A percentile compares a stretch with the other conserved stretches of the same genome.
These are phyloP conservation scores for Mythimna pallens DNA, from an alignment of 2,888 invertebrate genomes.

Conservation along the genomic window DNA sequence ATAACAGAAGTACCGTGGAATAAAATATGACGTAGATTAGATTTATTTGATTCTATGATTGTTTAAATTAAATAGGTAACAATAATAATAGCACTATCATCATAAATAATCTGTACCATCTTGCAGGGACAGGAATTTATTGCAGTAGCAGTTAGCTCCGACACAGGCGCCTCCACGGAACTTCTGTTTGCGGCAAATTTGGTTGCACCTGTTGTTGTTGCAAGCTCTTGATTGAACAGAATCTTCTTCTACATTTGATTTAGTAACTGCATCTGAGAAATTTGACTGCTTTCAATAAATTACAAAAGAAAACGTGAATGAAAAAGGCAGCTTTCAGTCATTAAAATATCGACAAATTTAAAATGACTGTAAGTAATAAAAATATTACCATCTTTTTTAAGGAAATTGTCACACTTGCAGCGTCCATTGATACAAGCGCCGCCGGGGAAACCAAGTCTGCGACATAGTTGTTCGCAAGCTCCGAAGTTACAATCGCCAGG, in stretches of 20 bases:
- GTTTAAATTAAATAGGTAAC: too few species aligned
- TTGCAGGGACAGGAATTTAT: slow-evolving; percentile 21
- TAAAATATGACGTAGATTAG: background rate
- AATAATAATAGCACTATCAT: too few species aligned
- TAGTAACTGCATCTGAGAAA: background rate
- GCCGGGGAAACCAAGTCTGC: background rate
- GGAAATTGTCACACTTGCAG: slow-evolving; percentile 35
- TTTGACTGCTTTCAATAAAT: too few species aligned
- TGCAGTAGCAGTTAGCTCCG: slow-evolving; percentile 35
- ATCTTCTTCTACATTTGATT: background rate
- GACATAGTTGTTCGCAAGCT: slow-evolving; percentile 27
- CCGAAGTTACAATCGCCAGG: too few species aligned
- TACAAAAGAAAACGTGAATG: too few species aligned
- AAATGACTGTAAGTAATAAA: too few species aligned
- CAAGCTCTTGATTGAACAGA: slow-evolving; percentile 18
- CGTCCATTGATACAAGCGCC: slow-evolving; percentile 39
- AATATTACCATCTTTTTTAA: too few species aligned
- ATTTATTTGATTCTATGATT: too few species aligned
- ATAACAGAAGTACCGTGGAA: too few species aligned
- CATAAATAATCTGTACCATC: slow-evolving; percentile 7
- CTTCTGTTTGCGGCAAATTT: slow-evolving; percentile 37
- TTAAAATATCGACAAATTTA: too few species aligned
- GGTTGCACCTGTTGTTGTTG: slow-evolving; percentile 24
- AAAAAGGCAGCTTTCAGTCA: background rate
- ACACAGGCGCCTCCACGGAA: slow-evolving; percentile 36